Evolutionary conservation across 2,113 vertebrate species (phyloP).

Genomic region (Serilophus lunatus): DNA sequence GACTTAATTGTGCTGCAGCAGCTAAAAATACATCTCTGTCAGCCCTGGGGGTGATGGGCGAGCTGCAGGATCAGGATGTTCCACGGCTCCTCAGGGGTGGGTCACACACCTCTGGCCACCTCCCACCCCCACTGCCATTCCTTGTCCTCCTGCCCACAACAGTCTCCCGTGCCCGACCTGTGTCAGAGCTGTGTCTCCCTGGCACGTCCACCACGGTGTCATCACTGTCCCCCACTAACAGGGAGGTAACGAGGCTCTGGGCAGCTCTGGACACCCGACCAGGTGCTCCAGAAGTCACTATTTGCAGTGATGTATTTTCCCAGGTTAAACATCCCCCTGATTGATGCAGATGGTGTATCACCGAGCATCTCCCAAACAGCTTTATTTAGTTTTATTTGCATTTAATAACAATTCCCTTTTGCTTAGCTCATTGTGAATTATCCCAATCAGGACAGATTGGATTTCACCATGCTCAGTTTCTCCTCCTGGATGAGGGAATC

Average conservation of each 20-base stretch:
- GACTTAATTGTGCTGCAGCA: constrained; percentile 61
- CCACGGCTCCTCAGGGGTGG: accelerated
- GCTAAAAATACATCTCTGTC: constrained; percentile 63
- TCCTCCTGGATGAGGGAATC: background rate
- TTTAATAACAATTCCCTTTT: constrained; percentile 12
- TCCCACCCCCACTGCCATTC: accelerated
- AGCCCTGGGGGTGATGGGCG: constrained; percentile 24
- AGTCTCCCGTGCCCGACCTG: accelerated
- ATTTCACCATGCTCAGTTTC: background rate
- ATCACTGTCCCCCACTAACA: accelerated
- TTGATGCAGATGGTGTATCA: background rate
- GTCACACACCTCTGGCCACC: accelerated
- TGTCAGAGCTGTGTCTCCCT: background rate
- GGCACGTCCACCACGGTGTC: accelerated
- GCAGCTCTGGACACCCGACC: background rate
- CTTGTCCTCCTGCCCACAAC: background rate
- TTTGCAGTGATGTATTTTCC: background rate
- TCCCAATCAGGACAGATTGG: background rate
- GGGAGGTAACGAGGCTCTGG: background rate
- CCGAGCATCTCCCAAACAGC: background rate
- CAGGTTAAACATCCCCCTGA: background rate
- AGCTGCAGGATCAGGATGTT: constrained; percentile 6
- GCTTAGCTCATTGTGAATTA: background rate
- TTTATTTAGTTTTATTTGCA: constrained; percentile 15
- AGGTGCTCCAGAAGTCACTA: background rate